phyloP scores from a whole-genome alignment of 2,797 vertebrate species.

The Picus viridis region DNA sequence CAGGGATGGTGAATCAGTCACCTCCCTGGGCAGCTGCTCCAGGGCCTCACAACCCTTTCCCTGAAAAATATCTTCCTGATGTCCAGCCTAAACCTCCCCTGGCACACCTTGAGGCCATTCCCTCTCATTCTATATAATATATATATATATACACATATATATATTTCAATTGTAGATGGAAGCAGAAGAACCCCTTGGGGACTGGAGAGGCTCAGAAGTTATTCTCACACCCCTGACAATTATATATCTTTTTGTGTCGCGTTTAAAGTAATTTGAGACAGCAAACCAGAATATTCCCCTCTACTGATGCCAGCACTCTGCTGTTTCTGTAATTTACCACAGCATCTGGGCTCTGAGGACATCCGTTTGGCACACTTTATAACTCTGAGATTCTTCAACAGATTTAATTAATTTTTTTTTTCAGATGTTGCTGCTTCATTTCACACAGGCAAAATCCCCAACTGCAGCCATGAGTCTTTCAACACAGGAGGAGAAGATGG shows the following conservation, averaged over 20 bases:
- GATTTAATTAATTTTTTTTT: not conserved
- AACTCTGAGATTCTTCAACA: not conserved
- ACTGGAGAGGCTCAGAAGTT: not conserved
- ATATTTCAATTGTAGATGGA: not conserved
- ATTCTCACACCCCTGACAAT: rapidly evolving
- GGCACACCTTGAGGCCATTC: too few relatives aligned
- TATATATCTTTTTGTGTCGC: not conserved
- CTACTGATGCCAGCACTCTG: not conserved
- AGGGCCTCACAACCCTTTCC: too few relatives aligned
- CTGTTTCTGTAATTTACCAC: not conserved
- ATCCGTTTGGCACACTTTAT: rapidly evolving
- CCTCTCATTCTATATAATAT: too few relatives aligned
- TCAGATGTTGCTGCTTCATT: not conserved
- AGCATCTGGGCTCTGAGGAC: not conserved
- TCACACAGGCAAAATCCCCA: not conserved
- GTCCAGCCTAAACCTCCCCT: too few relatives aligned
- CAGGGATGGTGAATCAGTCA: too few relatives aligned
- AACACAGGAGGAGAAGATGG: not conserved
- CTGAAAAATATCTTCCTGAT: too few relatives aligned
- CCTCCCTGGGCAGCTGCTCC: too few relatives aligned
- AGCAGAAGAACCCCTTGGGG: not conserved
- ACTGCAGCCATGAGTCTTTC: not conserved
- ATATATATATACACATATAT: too few relatives aligned
- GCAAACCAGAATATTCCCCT: not conserved
- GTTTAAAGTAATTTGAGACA: not conserved